Evolutionary conservation across 1,140 invertebrate species (phyloP).

Genomic region (Eupristina koningsbergeri): DNA sequence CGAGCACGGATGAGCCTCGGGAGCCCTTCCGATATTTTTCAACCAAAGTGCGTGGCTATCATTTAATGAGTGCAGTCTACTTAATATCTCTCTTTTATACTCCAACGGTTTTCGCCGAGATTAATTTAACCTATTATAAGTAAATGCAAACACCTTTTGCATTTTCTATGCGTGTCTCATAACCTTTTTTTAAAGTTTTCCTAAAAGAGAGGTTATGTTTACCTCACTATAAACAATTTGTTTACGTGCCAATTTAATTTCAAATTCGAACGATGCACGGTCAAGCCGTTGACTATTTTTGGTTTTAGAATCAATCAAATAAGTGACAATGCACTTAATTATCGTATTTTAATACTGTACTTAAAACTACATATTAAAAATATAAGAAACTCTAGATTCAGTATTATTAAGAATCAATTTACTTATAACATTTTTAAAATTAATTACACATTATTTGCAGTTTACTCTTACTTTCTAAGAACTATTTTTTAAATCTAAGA

Average conservation of each 20-base stretch:
- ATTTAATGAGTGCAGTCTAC: conserved; percentile 10
- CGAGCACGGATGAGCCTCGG: conserved; percentile 50
- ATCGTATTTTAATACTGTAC: background rate
- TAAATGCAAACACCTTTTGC: conserved; percentile 1
- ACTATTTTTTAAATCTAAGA: too few relatives aligned
- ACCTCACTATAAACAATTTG: conserved; percentile 31
- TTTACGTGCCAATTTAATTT: conserved; percentile 22
- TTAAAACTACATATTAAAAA: background rate
- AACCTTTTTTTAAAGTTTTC: background rate
- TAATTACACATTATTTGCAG: too few relatives aligned
- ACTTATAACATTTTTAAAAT: too few relatives aligned
- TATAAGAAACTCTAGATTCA: too few relatives aligned
- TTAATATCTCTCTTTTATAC: background rate
- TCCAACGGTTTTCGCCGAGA: conserved; percentile 12
- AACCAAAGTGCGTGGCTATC: conserved; percentile 45
- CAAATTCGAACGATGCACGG: background rate
- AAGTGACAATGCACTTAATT: background rate
- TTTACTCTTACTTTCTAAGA: too few relatives aligned
- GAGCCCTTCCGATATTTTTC: conserved; percentile 51
- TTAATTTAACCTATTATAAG: background rate
- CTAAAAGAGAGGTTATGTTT: conserved; percentile 51
- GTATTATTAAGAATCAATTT: too few relatives aligned
- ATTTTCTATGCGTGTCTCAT: background rate
- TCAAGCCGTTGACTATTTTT: background rate
- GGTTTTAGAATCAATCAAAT: background rate